phyloP scores from a whole-genome alignment of 1,140 invertebrate genomes.

The Lepidurus packardi region DNA sequence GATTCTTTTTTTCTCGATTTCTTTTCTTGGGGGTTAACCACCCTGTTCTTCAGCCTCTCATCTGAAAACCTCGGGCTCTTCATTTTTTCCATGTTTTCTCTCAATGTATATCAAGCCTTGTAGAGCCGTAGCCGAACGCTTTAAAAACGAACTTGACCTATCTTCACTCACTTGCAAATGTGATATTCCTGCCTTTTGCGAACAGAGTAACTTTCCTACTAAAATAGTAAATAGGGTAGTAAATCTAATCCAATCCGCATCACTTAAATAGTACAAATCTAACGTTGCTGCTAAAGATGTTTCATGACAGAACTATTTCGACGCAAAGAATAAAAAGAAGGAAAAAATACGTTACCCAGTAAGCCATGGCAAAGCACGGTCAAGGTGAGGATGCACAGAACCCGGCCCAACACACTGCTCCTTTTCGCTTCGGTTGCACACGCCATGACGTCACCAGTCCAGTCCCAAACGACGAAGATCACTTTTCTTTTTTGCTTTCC shows the following conservation, averaged over 20 bases:
- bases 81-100: too few relatives aligned
- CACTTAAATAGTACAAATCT: neutral
- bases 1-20: too few relatives aligned
- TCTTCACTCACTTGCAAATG: too few relatives aligned
- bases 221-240: neutral
- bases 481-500: neutral
- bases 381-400: neutral
- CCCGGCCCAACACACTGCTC: neutral
- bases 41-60: too few relatives aligned
- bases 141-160: too few relatives aligned
- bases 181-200: too few relatives aligned
- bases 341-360: neutral
- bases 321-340: neutral
- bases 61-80: too few relatives aligned
- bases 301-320: neutral
- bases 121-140: too few relatives aligned
- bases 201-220: too few relatives aligned
- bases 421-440: neutral
- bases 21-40: too few relatives aligned
- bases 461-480: neutral
- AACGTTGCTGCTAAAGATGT: neutral
- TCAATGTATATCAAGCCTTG: too few relatives aligned
- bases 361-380: slow-evolving; percentile 7
- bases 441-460: neutral
- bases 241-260: neutral